Evolutionary conservation across 2,113 vertebrate species (phyloP), one percentile per base, ranked within the genome.

Genomic region (Xiphorhynchus elegans): DNA sequence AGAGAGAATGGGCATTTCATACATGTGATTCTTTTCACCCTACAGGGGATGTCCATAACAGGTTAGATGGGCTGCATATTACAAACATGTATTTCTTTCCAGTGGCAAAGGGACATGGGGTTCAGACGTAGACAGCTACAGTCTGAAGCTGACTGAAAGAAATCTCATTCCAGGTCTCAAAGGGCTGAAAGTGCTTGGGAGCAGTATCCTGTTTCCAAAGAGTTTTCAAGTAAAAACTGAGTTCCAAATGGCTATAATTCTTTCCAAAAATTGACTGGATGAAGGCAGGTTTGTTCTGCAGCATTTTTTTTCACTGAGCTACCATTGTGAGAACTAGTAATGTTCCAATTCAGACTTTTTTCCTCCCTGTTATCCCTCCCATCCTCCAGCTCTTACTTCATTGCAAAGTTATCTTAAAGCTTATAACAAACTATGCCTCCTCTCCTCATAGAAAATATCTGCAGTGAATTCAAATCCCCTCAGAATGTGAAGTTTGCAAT

Each of bases 231-330:
- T 47, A 29, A 92, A 87, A 91, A 47, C 37, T 74, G 29, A 6
- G 25, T 70, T 95, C 93, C 93, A 96, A 94, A 75, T 49, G 78
- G 52, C 72, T 82, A 74, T 44, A 86, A 80, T 84, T 94, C 90
- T 84, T 96, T 96, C 93, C 85, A 88, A 81, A 95, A 96, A 88
- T 77, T 92, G 72, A 88, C 82, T 96, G 68, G 63, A 94, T 94
- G 91, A 93, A 93, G 93, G 68, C 64, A 91, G 76, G 74, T 94
- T 92, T 97, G 73, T 94, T 90, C 95, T 96, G 60, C 73, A 93
- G 60, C 83, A 68, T 58, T 81, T 93, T 93, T 93, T 93, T 93
- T 95, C 72, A 94, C 87, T 96, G 86, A 95, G 92, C 72, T 95
- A 95, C 90, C 59, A 92, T 56, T 79, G 87, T 80, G 64, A 94